These are phyloP conservation scores for Gerris buenoi DNA, from an alignment of 1,140 invertebrate species.

Conservation along the genomic window DNA sequence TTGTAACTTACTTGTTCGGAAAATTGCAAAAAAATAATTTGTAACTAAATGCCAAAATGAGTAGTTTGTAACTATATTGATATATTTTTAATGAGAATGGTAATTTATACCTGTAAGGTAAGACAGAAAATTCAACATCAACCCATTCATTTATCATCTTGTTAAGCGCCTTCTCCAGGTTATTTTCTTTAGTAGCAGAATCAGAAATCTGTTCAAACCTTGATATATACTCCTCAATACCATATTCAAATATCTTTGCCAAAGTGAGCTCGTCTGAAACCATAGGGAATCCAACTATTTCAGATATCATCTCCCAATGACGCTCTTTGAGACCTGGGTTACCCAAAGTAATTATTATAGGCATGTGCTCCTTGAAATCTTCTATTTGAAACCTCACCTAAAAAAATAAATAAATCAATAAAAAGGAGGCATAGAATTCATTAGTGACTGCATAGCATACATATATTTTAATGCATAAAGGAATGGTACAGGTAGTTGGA, in stretches of 20 bases:
- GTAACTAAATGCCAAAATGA: too few species aligned
- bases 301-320: constrained; percentile 92
- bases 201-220: constrained; percentile 90
- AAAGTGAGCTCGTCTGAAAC: constrained; percentile 65
- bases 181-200: constrained; percentile 87
- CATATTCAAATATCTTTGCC: constrained; percentile 83
- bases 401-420: too few species aligned
- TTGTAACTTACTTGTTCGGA: too few species aligned
- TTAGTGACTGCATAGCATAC: too few species aligned
- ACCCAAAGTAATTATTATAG: constrained; percentile 77
- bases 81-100: too few species aligned
- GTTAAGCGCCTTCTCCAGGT: constrained; percentile 70
- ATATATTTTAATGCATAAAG: too few species aligned
- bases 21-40: too few species aligned
- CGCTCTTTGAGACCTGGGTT: constrained; percentile 84
- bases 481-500: too few species aligned
- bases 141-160: constrained; percentile 91
- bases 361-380: constrained; percentile 77
- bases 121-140: constrained; percentile 64
- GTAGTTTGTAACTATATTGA: too few species aligned
- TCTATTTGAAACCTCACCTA: constrained; percentile 63
- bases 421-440: too few species aligned
- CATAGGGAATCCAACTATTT: constrained; percentile 86
- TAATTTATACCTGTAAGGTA: constrained; percentile 43
- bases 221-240: constrained; percentile 72